Conservation (phyloP, 2,888 invertebrate species). For the Agrotis exclamationis region DNA sequence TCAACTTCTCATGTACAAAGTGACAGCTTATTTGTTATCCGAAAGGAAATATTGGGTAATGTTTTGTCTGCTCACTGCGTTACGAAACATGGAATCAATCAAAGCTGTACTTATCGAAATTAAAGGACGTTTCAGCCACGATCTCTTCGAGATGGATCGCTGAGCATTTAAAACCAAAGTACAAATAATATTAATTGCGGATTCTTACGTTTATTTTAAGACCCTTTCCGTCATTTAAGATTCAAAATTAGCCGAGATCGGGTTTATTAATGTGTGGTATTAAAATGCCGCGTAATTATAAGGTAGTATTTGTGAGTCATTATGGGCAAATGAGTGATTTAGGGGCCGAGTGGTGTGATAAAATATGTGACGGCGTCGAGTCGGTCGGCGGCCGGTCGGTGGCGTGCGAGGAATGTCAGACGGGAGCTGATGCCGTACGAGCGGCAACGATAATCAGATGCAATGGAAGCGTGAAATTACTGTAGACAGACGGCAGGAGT, state of each 20-base stretch:
- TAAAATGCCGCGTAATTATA: constrained; percentile 57
- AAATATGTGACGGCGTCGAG: constrained; percentile 60
- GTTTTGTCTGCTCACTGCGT: constrained; percentile 59
- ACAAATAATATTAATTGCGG: constrained; percentile 61
- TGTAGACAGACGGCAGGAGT: constrained; percentile 33
- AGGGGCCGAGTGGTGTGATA: constrained; percentile 64
- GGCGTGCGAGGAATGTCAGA: constrained; percentile 62
- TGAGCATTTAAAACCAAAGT: constrained; percentile 49
- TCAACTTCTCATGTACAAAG: constrained; percentile 60
- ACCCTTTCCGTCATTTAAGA: constrained; percentile 37
- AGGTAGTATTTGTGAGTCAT: constrained; percentile 56
- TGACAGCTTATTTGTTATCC: constrained; percentile 67
- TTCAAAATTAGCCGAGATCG: constrained; percentile 43
- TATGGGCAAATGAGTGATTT: constrained; percentile 66
- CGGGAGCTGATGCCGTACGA: constrained; percentile 59
- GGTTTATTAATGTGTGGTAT: constrained; percentile 40
- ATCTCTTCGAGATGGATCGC: constrained; percentile 61
- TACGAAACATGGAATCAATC: constrained; percentile 73
- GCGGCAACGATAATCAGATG: constrained; percentile 62
- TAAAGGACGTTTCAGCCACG: constrained; percentile 74
- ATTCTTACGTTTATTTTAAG: constrained; percentile 39
- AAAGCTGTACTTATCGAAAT: constrained; percentile 71
- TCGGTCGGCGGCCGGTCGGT: constrained; percentile 48
- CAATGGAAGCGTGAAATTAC: constrained; percentile 65
- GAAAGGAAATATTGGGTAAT: constrained; percentile 60